These are phyloP conservation scores for Notiomystis cincta DNA, from an alignment of 2,113 vertebrate species.

Conservation along the genomic window DNA sequence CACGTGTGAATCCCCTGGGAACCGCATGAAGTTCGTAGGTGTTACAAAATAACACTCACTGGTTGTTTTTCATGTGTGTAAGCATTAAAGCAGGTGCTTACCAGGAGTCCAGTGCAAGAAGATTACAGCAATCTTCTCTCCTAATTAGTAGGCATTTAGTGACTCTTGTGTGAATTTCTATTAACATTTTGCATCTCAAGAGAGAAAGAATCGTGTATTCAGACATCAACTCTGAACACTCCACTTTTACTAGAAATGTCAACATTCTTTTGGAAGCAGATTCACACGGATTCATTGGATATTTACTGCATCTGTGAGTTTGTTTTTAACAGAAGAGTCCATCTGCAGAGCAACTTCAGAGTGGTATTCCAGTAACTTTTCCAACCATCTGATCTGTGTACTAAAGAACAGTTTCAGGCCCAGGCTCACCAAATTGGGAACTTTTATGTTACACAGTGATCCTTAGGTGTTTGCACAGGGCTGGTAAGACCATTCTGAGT, in stretches of 20 bases:
- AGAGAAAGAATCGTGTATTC: background rate
- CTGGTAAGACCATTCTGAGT: background rate
- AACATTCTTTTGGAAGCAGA: background rate
- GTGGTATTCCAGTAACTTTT: background rate
- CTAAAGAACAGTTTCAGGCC: background rate
- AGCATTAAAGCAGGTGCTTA: background rate
- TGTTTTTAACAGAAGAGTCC: background rate
- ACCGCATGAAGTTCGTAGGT: background rate
- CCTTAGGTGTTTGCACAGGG: background rate
- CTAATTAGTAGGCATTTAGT: background rate
- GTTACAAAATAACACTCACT: background rate
- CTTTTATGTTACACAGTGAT: background rate
- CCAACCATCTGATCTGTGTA: background rate
- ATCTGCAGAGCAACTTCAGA: background rate
- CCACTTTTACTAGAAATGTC: background rate
- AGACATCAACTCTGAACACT: background rate
- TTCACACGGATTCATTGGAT: background rate
- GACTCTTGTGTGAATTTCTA: background rate
- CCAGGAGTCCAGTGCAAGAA: background rate
- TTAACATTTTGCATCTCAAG: background rate
- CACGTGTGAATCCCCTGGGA: background rate
- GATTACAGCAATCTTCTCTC: background rate
- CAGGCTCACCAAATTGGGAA: background rate
- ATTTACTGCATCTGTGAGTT: background rate
- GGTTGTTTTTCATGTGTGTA: background rate